These are phyloP conservation scores for Heteromormyrus szaboi DNA, from an alignment of 2,797 vertebrate species.

Conservation along the genomic window DNA sequence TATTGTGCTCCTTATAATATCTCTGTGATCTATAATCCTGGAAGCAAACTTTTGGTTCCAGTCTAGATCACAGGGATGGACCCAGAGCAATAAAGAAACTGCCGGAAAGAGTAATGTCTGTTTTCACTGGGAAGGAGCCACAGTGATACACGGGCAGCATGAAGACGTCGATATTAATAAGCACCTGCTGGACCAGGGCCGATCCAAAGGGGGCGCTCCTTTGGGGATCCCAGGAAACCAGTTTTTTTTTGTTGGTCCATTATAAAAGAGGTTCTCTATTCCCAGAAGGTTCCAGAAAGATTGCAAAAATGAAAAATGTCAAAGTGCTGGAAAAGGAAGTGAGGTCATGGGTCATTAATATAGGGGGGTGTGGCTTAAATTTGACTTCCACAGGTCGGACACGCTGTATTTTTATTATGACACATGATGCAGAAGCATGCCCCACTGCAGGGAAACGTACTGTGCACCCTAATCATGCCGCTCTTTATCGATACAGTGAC, in stretches of 20 bases:
- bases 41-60: background rate
- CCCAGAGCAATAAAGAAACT: constrained; percentile 11
- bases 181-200: background rate
- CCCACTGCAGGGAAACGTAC: background rate
- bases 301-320: background rate
- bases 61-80: background rate
- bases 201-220: background rate
- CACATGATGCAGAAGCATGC: background rate
- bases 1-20: background rate
- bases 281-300: background rate
- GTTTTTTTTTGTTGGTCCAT: background rate
- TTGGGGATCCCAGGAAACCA: background rate
- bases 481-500: background rate
- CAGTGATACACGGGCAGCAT: background rate
- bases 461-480: background rate
- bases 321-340: background rate
- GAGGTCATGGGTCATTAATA: background rate
- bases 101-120: background rate
- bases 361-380: background rate
- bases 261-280: background rate
- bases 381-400: background rate
- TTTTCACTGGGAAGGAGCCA: background rate
- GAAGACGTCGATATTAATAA: background rate
- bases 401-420: background rate
- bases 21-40: background rate